These are phyloP conservation scores for Rhinatrema bivittatum DNA, from an alignment of 2,797 vertebrate species.

Conservation along the genomic window DNA sequence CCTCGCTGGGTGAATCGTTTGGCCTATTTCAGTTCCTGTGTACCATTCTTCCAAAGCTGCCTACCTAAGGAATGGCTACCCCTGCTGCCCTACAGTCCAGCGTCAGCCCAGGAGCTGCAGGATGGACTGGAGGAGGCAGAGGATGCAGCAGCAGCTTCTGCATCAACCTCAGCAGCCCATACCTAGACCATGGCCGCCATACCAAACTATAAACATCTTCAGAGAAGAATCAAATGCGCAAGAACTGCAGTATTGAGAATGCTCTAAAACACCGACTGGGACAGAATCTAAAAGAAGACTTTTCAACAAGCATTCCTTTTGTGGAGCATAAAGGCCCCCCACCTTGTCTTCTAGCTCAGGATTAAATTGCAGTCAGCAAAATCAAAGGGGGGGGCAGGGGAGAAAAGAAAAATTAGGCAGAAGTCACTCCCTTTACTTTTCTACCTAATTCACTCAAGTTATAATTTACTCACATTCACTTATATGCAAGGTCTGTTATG, in stretches of 20 bases:
- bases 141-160: constrained; percentile 72
- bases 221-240: constrained; percentile 25
- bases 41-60: constrained; percentile 97
- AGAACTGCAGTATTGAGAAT: constrained; percentile 18
- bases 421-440: constrained; percentile 45
- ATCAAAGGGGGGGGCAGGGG: no score
- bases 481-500: constrained; percentile 47
- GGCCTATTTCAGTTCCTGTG: constrained; percentile 98
- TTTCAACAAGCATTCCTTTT: constrained; percentile 36
- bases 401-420: constrained; percentile 46
- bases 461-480: constrained; percentile 39
- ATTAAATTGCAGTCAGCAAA: constrained; percentile 51
- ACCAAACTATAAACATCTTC: constrained; percentile 55
- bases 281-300: constrained; percentile 35
- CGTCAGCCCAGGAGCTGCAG: constrained; percentile 93
- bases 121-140: constrained; percentile 84
- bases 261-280: constrained; percentile 42
- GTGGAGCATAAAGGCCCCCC: constrained; percentile 48
- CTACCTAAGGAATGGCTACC: constrained; percentile 98
- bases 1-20: constrained; percentile 97
- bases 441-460: constrained; percentile 37
- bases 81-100: constrained; percentile 94
- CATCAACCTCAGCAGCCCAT: constrained; percentile 40
- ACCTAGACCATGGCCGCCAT: constrained; percentile 68
- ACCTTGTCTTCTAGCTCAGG: constrained; percentile 66